Evolutionary conservation across 2,113 vertebrate genomes (phyloP).

Genomic region (Eidolon helvum): DNA sequence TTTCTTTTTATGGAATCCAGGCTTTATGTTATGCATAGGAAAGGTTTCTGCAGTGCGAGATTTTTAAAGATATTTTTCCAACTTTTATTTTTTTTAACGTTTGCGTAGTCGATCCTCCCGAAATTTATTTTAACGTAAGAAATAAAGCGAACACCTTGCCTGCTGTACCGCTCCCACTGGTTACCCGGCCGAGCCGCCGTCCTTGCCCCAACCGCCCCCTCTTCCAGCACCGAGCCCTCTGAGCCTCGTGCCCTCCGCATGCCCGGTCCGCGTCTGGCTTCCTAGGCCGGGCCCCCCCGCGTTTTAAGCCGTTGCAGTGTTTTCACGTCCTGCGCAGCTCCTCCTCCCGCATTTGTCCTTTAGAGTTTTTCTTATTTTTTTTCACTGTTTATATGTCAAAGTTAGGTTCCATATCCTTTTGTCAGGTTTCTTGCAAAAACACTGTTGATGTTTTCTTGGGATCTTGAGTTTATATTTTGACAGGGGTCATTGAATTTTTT

Average conservation of each 20-base stretch:
- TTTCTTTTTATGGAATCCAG: background rate
- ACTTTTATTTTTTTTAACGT: background rate
- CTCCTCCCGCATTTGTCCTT: background rate
- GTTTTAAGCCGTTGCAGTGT: background rate
- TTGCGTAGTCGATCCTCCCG: background rate
- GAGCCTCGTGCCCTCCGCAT: background rate
- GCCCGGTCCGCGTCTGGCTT: background rate
- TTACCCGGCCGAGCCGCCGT: background rate
- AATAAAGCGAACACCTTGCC: background rate
- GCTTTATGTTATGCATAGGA: background rate
- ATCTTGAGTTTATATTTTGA: background rate
- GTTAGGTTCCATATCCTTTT: background rate
- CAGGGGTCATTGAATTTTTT: background rate
- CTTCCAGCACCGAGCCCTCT: background rate
- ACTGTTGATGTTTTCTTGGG: background rate
- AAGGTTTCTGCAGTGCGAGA: background rate
- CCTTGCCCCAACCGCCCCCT: fast-evolving
- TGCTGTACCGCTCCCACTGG: background rate
- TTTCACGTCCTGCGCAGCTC: background rate
- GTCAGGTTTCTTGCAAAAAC: background rate
- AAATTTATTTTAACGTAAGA: background rate
- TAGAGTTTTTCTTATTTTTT: background rate
- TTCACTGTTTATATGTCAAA: background rate
- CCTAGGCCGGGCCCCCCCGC: background rate
- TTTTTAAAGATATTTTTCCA: background rate